Percentiles rank a stretch among this genome's conserved stretches.
These are phyloP conservation scores for Drepanosiphum platanoidis DNA, from an alignment of 2,888 invertebrate species.

Conservation along the genomic window DNA sequence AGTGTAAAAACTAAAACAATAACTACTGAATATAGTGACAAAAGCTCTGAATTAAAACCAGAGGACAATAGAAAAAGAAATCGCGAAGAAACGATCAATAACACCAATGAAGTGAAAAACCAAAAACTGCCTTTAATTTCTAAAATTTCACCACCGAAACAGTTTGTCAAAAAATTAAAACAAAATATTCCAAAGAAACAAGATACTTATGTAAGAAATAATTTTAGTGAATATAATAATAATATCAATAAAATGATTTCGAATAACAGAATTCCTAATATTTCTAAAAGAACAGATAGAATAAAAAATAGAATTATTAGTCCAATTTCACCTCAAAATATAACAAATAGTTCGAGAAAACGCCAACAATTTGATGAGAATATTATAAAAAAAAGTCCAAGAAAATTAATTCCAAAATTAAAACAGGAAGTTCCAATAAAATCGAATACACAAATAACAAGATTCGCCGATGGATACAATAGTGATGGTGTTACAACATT, in stretches of 20 bases:
- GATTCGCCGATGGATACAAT: not conserved
- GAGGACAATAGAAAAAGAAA: not conserved
- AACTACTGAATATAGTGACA: not conserved
- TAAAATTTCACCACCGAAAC: not conserved
- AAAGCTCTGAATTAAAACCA: not conserved
- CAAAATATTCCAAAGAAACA: not conserved
- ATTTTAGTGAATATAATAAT: not conserved
- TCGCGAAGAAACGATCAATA: not conserved
- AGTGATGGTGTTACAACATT: not conserved
- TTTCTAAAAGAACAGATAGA: not conserved
- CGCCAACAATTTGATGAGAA: not conserved
- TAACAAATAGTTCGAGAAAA: not conserved
- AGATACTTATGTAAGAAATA: not conserved
- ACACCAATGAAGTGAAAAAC: not conserved
- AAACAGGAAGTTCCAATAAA: not conserved
- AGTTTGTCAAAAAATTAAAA: not conserved
- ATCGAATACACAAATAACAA: not conserved
- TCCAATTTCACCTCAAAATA: not conserved
- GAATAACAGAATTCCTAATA: not conserved
- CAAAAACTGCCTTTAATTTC: not conserved
- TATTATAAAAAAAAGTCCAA: not conserved
- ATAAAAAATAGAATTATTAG: not conserved
- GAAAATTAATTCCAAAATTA: not conserved
- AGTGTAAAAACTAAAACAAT: not conserved
- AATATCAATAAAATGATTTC: not conserved